Conservation (phyloP, 2,797 vertebrate species). For the Myotis myotis region DNA sequence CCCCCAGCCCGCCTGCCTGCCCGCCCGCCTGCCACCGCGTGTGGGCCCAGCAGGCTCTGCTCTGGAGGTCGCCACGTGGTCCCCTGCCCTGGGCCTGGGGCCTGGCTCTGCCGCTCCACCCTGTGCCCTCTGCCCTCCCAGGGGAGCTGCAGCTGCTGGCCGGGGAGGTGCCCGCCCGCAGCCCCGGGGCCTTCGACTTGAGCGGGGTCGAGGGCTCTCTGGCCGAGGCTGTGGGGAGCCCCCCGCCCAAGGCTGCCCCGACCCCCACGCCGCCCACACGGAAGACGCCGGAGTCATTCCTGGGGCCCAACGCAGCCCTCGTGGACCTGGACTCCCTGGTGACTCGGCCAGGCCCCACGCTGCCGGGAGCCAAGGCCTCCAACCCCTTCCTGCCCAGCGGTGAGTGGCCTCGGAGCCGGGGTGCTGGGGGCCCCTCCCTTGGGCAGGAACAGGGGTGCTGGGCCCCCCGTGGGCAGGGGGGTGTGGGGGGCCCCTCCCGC, state of each 20-base stretch:
- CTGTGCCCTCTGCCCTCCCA: not conserved
- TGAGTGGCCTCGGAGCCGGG: conserved; percentile 51
- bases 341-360: conserved; percentile 80
- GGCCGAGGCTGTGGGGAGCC: conserved; percentile 81
- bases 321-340: conserved; percentile 95
- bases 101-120: not conserved
- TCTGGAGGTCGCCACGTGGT: too few relatives aligned
- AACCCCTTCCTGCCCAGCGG: conserved; percentile 80
- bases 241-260: conserved; percentile 3
- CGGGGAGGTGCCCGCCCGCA: conserved; percentile 77
- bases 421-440: accelerated
- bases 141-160: conserved; percentile 89
- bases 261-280: conserved; percentile 86
- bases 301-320: conserved; percentile 93
- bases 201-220: conserved; percentile 80
- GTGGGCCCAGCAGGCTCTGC: too few relatives aligned
- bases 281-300: conserved; percentile 95
- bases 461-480: not conserved
- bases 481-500: not conserved
- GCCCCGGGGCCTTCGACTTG: conserved; percentile 91
- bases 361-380: conserved; percentile 71
- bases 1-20: too few relatives aligned
- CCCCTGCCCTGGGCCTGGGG: too few relatives aligned
- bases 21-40: too few relatives aligned
- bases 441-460: not conserved